Percentiles rank a stretch among this genome's conserved stretches.
These are phyloP conservation scores for Rhea pennata DNA, from an alignment of 2,113 vertebrate genomes.

Conservation along the genomic window DNA sequence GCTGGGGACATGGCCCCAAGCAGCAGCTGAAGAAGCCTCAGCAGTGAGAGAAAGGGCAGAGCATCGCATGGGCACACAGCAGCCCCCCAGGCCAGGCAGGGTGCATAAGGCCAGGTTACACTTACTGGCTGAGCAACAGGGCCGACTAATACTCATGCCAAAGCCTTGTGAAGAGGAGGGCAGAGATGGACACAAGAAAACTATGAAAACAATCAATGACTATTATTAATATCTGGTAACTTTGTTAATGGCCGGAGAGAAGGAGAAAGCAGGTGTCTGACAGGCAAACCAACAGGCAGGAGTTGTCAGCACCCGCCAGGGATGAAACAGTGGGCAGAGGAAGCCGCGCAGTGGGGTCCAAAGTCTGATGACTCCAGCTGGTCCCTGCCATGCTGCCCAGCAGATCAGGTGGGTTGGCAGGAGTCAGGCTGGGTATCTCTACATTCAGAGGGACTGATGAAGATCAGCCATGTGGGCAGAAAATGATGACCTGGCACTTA, in stretches of 20 bases:
- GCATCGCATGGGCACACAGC: rapidly evolving
- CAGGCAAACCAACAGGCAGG: neutral
- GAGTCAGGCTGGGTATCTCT: neutral
- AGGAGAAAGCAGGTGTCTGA: neutral
- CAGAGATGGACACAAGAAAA: neutral
- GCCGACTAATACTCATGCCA: neutral
- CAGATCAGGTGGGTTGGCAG: neutral
- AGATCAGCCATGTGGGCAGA: neutral
- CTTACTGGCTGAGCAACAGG: neutral
- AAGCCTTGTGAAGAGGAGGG: neutral
- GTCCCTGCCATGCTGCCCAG: neutral
- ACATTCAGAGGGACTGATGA: neutral
- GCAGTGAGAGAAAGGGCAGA: rapidly evolving
- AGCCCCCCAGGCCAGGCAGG: neutral
- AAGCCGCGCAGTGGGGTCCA: neutral
- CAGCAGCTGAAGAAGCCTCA: neutral
- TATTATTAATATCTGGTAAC: neutral
- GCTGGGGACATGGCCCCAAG: rapidly evolving
- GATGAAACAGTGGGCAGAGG: neutral
- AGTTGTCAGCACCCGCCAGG: neutral
- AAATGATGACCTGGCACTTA: neutral
- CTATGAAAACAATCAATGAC: neutral
- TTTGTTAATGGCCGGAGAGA: neutral
- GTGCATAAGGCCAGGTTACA: neutral
- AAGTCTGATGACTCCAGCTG: rapidly evolving